Conservation (phyloP, 2,797 vertebrate genomes). For the Neopelma chrysocephalum region DNA sequence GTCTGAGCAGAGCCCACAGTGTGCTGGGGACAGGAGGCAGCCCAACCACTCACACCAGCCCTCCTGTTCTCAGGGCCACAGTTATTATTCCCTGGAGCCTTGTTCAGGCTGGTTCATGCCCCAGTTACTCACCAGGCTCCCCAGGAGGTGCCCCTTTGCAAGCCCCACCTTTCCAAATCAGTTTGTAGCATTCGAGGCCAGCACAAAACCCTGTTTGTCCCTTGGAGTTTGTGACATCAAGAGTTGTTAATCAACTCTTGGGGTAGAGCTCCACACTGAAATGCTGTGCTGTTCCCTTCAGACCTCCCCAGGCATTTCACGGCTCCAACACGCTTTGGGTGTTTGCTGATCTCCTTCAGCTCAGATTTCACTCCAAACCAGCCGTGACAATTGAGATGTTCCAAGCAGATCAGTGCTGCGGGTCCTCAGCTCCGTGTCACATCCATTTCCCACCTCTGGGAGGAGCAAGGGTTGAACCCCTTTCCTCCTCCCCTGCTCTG, state of each 20-base stretch:
- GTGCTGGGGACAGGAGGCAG: neutral
- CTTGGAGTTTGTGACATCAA: neutral
- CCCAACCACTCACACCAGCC: neutral
- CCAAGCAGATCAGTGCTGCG: neutral
- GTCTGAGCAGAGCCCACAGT: neutral
- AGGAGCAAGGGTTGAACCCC: neutral
- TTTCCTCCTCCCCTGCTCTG: neutral
- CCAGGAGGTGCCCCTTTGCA: neutral
- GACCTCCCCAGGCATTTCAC: neutral
- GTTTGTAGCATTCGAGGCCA: neutral
- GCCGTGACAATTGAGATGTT: neutral
- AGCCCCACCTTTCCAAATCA: neutral
- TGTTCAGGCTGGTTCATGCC: rapidly evolving
- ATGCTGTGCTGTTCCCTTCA: neutral
- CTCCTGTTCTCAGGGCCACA: neutral
- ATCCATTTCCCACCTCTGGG: neutral
- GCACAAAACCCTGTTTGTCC: neutral
- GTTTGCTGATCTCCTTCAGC: neutral
- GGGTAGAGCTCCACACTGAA: neutral
- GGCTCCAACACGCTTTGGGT: neutral
- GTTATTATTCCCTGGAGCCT: neutral
- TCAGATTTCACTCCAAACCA: neutral
- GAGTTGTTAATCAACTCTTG: neutral
- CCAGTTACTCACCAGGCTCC: neutral
- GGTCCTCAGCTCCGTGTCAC: neutral